Evolutionary conservation across 2,797 vertebrate species (phyloP).

Genomic region (Ctenosaura bakeri): DNA sequence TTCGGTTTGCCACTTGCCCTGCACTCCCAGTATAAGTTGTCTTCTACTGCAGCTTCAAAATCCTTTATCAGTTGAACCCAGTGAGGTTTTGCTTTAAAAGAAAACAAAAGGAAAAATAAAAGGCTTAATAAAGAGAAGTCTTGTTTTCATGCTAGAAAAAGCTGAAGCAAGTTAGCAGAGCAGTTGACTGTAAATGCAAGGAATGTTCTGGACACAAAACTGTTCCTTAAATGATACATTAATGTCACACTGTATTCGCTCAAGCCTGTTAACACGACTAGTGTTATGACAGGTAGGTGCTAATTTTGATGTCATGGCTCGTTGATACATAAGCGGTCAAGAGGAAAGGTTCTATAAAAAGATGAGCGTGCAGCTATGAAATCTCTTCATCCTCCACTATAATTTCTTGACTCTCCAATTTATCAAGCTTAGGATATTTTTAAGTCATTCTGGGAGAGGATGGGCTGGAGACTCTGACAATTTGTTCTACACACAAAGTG

Average conservation of each 20-base stretch:
- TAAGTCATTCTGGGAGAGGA: neutral
- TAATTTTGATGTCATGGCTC: conserved; percentile 7
- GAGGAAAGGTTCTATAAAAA: conserved; percentile 22
- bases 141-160: neutral
- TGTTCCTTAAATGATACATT: conserved; percentile 2
- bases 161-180: neutral
- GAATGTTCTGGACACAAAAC: neutral
- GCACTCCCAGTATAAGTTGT: conserved; percentile 92
- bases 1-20: conserved; percentile 93
- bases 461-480: neutral
- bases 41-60: conserved; percentile 86
- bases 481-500: neutral
- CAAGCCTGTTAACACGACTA: neutral
- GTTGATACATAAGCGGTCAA: neutral
- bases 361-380: neutral
- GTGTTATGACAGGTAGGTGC: neutral
- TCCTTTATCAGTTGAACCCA: conserved; percentile 92
- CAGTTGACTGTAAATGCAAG: neutral
- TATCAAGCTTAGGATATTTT: neutral
- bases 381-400: neutral
- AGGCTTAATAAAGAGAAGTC: neutral
- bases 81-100: conserved; percentile 89
- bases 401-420: conserved; percentile 19
- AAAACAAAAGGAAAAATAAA: conserved; percentile 1
- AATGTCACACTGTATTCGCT: neutral